Evolutionary conservation across 2,113 vertebrate genomes (phyloP).

Genomic region (Platichthys stellatus): DNA sequence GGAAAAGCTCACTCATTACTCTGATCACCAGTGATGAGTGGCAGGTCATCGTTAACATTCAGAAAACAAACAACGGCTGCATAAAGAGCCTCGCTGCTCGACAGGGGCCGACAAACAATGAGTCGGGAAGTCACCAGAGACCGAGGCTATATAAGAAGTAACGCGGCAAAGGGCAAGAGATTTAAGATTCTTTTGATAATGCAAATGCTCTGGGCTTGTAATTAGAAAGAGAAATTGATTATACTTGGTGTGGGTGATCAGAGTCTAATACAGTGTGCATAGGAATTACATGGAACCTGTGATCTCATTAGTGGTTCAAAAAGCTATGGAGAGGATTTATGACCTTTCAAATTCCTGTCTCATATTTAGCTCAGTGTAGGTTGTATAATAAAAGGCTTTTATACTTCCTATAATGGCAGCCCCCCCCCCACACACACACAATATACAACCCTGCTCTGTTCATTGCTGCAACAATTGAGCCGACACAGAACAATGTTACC

Average conservation of each 20-base stretch:
- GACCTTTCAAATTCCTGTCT: not conserved
- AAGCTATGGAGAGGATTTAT: not conserved
- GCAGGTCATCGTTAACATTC: constrained; percentile 71
- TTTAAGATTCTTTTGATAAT: constrained; percentile 40
- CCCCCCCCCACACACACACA: not conserved
- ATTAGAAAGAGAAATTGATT: constrained; percentile 17
- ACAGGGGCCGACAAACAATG: constrained; percentile 49
- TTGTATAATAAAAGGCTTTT: not conserved
- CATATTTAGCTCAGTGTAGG: not conserved
- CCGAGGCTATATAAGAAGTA: constrained; percentile 37
- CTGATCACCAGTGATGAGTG: constrained; percentile 73
- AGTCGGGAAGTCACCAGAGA: constrained; percentile 42
- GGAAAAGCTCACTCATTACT: constrained; percentile 63
- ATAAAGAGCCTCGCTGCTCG: constrained; percentile 50
- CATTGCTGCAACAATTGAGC: not conserved
- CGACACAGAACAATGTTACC: no score
- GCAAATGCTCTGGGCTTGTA: constrained; percentile 24
- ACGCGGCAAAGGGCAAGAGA: constrained; percentile 31
- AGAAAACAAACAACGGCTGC: constrained; percentile 61
- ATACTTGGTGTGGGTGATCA: constrained; percentile 7
- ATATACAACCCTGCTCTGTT: not conserved
- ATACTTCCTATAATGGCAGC: not conserved
- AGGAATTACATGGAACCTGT: not conserved
- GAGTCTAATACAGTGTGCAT: not conserved
- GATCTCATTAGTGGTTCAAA: constrained; percentile 23